Evolutionary conservation across 2,113 vertebrate species (phyloP).

Genomic region (Typhlomys cinereus): DNA sequence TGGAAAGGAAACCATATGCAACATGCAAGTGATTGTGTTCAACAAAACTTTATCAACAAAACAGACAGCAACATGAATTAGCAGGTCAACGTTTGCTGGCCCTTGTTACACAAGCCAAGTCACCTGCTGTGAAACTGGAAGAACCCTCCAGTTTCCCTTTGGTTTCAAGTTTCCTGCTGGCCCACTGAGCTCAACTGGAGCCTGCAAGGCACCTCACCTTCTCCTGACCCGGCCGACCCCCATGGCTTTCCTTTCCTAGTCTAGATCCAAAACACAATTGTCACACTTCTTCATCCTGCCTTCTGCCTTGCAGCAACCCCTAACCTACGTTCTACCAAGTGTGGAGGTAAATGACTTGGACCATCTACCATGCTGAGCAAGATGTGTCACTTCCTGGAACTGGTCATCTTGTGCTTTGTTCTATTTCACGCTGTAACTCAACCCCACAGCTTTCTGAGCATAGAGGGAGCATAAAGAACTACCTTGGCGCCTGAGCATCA

Average conservation of each 20-base stretch:
- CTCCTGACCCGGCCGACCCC: background rate
- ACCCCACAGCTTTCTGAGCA: background rate
- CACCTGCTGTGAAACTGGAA: background rate
- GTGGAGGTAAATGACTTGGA: background rate
- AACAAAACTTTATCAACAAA: slow-evolving; percentile 10
- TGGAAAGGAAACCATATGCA: background rate
- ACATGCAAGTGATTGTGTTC: background rate
- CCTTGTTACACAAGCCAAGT: background rate
- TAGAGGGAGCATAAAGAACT: background rate
- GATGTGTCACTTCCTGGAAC: background rate
- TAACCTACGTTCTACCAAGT: too few species aligned
- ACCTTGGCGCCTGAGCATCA: background rate
- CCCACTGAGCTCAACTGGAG: background rate
- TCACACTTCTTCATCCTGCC: background rate
- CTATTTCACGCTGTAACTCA: background rate
- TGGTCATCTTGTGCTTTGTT: background rate
- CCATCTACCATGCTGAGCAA: background rate
- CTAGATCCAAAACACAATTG: background rate
- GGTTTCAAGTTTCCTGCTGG: background rate
- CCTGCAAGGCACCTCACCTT: background rate
- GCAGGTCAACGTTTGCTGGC: background rate
- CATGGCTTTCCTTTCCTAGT: background rate
- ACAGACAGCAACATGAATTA: background rate
- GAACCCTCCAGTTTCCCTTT: background rate
- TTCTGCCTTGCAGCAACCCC: background rate